These are phyloP conservation scores for Yponomeuta plumbellus DNA, from an alignment of 2,888 invertebrate genomes.

Conservation along the genomic window DNA sequence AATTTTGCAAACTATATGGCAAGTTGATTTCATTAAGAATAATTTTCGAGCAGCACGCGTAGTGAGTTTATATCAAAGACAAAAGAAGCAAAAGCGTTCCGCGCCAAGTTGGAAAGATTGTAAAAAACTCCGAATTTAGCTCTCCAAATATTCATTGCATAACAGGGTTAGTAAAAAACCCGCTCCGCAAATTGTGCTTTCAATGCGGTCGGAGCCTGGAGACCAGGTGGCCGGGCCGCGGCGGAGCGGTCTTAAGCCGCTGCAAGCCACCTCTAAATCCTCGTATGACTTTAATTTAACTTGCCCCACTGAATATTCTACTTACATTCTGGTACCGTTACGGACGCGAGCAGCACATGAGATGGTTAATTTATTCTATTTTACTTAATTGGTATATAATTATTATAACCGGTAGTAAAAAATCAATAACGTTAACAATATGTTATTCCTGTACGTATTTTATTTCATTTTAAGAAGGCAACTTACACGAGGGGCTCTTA, in stretches of 20 bases:
- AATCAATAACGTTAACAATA: no score
- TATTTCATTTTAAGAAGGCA: neutral
- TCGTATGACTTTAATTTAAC: conserved; percentile 71
- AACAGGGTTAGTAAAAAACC: neutral
- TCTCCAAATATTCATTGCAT: neutral
- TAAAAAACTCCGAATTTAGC: neutral
- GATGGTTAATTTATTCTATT: neutral
- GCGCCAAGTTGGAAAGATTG: neutral
- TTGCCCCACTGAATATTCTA: conserved; percentile 63
- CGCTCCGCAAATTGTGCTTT: conserved; percentile 19
- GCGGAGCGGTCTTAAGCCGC: conserved; percentile 48
- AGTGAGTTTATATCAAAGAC: neutral
- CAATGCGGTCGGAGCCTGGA: conserved; percentile 27
- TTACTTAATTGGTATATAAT: no score
- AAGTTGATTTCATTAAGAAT: no score
- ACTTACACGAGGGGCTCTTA: neutral
- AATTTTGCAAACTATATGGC: no score
- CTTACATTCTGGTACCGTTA: conserved; percentile 32
- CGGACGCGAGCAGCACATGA: conserved; percentile 17
- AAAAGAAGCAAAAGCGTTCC: neutral
- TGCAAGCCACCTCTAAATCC: conserved; percentile 58
- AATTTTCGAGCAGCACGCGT: neutral
- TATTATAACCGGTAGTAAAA: no score
- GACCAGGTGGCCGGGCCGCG: conserved; percentile 54
- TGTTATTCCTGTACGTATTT: no score